phyloP scores from a whole-genome alignment of 35 echinoderm and acorn worm species.

The Stichopus chloronotus region DNA sequence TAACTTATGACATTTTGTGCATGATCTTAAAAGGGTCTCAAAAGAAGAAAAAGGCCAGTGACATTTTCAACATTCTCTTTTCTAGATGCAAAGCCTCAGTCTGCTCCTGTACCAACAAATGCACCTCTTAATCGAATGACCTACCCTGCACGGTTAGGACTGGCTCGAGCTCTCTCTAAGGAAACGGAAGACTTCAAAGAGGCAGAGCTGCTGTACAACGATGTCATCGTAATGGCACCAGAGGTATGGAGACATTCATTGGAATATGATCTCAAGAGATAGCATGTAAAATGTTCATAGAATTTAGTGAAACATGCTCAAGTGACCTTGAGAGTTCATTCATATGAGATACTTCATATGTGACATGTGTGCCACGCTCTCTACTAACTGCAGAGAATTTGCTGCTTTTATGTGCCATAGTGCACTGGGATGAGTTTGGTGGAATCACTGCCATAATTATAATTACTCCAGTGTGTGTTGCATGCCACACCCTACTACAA shows the following conservation, averaged over 20 bases:
- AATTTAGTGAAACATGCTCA: neutral
- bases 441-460: too few relatives aligned
- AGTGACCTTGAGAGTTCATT: neutral
- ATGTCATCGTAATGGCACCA: constrained; percentile 95
- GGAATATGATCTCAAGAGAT: too few relatives aligned
- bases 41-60: too few relatives aligned
- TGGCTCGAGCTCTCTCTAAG: constrained; percentile 84
- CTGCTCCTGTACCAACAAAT: constrained; percentile 76
- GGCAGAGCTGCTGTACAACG: constrained; percentile 82
- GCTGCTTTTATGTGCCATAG: too few relatives aligned
- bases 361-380: too few relatives aligned
- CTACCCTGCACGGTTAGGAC: constrained; percentile 76
- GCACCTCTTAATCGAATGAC: constrained; percentile 86
- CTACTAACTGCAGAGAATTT: too few relatives aligned
- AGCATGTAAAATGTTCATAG: neutral
- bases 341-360: neutral
- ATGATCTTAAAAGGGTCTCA: too few relatives aligned
- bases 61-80: neutral
- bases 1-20: too few relatives aligned
- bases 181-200: constrained; percentile 79
- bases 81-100: constrained; percentile 32
- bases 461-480: too few relatives aligned
- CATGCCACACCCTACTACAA: too few relatives aligned
- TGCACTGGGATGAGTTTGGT: too few relatives aligned
- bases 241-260: constrained; percentile 53